phyloP scores from a whole-genome alignment of 2,113 vertebrate species.

The Crocuta crocuta region DNA sequence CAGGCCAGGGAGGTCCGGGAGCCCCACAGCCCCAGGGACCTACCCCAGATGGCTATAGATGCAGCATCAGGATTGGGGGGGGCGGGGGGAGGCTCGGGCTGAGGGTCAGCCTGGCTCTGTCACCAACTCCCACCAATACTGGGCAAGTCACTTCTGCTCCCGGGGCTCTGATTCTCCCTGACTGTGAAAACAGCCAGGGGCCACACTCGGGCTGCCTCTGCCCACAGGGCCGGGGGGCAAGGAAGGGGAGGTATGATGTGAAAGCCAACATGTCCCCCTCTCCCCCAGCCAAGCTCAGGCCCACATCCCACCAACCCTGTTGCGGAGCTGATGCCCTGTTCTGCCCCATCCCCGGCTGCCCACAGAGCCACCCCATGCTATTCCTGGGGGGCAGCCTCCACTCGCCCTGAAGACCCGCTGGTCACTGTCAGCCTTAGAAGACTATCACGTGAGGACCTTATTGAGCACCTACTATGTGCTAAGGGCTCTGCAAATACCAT shows the following conservation, averaged over 20 bases:
- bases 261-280: not conserved
- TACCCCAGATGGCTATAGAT: not conserved
- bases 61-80: rapidly evolving
- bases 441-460: not conserved
- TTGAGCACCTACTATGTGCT: not conserved
- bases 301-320: rapidly evolving
- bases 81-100: not conserved
- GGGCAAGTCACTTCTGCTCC: not conserved
- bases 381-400: not conserved
- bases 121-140: not conserved
- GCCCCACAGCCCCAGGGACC: not conserved
- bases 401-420: not conserved
- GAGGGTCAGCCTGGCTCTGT: not conserved
- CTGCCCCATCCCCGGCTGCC: not conserved
- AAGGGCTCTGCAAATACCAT: no score
- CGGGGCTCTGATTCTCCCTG: not conserved
- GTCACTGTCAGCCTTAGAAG: not conserved
- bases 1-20: not conserved
- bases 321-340: rapidly evolving
- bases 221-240: not conserved
- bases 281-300: not conserved
- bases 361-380: not conserved
- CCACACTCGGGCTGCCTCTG: not conserved
- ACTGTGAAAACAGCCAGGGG: not conserved
- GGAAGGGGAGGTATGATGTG: not conserved